A percentile compares a stretch with the other conserved stretches of the same genome.
phyloP scores from a whole-genome alignment of 2,888 invertebrate species.

The Cacoxenus indagator region DNA sequence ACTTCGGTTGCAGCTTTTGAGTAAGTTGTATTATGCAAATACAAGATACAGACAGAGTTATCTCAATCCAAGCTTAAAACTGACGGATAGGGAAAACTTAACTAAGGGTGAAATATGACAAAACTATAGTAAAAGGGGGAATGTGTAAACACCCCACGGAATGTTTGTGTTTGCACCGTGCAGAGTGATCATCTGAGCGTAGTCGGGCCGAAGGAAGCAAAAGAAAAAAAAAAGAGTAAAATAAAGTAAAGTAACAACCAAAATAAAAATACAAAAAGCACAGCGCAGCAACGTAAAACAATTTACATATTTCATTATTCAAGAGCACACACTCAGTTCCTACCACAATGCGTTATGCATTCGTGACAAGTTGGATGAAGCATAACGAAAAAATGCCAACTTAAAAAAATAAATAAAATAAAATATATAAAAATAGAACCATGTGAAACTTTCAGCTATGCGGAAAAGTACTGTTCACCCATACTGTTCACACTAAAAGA shows the following conservation, averaged over 20 bases:
- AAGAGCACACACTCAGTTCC: conserved; percentile 24
- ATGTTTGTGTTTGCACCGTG: not conserved
- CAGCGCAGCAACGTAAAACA: conserved; percentile 15
- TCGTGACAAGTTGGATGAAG: conserved; percentile 14
- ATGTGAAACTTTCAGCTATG: too few species aligned
- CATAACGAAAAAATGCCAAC: not conserved
- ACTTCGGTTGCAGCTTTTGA: too few species aligned
- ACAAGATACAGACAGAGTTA: too few species aligned
- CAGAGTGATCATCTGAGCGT: not conserved
- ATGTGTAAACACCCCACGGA: not conserved
- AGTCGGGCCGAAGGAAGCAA: not conserved
- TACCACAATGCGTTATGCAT: not conserved
- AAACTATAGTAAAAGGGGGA: not conserved
- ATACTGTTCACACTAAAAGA: too few species aligned
- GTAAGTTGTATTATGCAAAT: too few species aligned
- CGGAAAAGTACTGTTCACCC: too few species aligned
- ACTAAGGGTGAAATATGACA: not conserved
- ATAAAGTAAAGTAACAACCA: not conserved
- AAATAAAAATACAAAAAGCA: not conserved
- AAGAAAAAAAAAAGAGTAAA: not conserved
- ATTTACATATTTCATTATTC: conserved; percentile 22
- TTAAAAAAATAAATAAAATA: not conserved
- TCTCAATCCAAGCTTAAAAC: too few species aligned
- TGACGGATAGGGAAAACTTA: not conserved
- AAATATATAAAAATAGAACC: not conserved